Percentiles rank a stretch among this genome's conserved stretches.
Conservation (phyloP, 2,888 invertebrate genomes). For the Tuberolachnus salignus region DNA sequence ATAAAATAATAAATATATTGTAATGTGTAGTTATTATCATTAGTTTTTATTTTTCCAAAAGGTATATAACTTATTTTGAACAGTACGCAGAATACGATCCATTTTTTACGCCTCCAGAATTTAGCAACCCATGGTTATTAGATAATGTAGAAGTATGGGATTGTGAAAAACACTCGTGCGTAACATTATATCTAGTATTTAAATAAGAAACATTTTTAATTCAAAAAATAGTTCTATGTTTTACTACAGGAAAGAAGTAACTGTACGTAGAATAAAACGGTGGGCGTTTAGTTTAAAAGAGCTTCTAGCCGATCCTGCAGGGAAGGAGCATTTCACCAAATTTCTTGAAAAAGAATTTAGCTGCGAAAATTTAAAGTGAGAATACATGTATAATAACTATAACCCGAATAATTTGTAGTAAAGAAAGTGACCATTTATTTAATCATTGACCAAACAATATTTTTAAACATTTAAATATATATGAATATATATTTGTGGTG, state of each 20-base stretch:
- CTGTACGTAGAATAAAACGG: conserved; percentile 88
- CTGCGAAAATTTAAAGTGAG: conserved; percentile 94
- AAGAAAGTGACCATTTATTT: no score
- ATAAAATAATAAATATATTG: neutral
- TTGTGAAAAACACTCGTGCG: conserved; percentile 86
- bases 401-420: no score
- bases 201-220: conserved; percentile 19
- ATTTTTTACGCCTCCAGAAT: conserved; percentile 89
- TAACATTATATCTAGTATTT: conserved; percentile 53
- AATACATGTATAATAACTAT: neutral
- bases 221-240: conserved; percentile 50
- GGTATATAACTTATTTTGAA: conserved; percentile 88
- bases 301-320: conserved; percentile 90
- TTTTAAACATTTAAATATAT: no score
- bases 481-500: no score
- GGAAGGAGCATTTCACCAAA: conserved; percentile 92
- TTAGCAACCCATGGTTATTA: conserved; percentile 95
- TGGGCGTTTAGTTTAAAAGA: conserved; percentile 98
- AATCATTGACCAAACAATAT: no score
- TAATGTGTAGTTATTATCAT: neutral
- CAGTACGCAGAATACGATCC: conserved; percentile 97
- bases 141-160: conserved; percentile 98
- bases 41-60: conserved; percentile 61
- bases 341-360: conserved; percentile 98
- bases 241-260: conserved; percentile 81